Evolutionary conservation across 2,113 vertebrate genomes (phyloP), one percentile per base, ranked within the genome.

Genomic region (Riparia riparia): DNA sequence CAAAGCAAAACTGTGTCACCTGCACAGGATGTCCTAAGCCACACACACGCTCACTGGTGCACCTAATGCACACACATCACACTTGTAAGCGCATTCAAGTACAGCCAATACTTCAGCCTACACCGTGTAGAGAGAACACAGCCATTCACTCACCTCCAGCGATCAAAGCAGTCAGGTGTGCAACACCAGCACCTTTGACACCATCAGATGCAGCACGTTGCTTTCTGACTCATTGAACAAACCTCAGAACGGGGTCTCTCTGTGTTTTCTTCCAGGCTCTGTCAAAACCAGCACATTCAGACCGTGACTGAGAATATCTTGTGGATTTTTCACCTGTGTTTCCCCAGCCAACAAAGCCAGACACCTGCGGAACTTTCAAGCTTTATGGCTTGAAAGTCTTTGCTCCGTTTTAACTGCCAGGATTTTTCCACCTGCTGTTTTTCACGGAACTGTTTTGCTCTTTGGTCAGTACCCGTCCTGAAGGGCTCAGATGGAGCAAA

Each of bases 311-410:
- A 20, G 10, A 0, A 12, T 8, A 10, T 6, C 61, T 9, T 11
- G 7, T 3, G 12, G 34, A 2, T 51, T 53, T 81, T 86, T 69
- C 0, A 0, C 42, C 34, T 3, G 3, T 0, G 0, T 57, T 79
- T 82, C 32, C 42, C 26, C 8, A 7, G 51, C 65, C 39, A n/a
- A 20, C 44, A 70, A 73, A 85, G 12, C 31, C 80, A 71, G 32
- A 31, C 53, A 42, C 5, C 6, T 9, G 25, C 0, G 0, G 63
- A 92, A 14, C 51, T 78, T 83, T 47, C 44, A 47, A 42, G n/a
- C 56, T 87, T 93, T 83, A 54, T 42, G 49, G 64, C 42, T 65
- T 7, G 2, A 31, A 72, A 76, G 9, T 78, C 58, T 86, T 86
- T 58, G n/a, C 34, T n/a, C 34, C 1, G 2, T 81, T 77, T 73